Evolutionary conservation across 2,888 invertebrate species (phyloP), one percentile per base, ranked within the genome.

Genomic region (Troilus luridus): DNA sequence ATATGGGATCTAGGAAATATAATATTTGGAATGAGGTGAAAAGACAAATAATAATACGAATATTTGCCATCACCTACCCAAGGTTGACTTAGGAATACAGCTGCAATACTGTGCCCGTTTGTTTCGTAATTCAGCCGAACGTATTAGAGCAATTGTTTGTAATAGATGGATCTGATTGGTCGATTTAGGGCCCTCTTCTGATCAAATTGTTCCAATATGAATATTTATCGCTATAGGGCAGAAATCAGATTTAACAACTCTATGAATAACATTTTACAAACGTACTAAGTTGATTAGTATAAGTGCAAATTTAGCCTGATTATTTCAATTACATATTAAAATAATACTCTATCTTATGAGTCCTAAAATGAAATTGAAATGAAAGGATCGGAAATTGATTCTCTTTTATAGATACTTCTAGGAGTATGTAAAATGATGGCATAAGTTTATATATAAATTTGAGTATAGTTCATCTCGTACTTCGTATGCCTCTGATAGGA

Each of bases 71-170:
- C 41, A 41, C 41, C 19, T 77, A 41, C 41, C n/a, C 72, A 41
- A 41, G 27, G 14, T 77, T 77, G 41, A 41, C 41, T 77, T 77
- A 14, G 6, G 17, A 19, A 17, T 17, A 6, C 19, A 41, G 72
- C 27, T 19, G 0, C 27, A 41, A 77, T 41, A 17, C 17, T 41
- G 27, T 41, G n/a, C 19, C 85, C 85, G n/a, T 54, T 85, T 85
- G 56, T 85, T 56, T 85, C 56, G 56, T n/a, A 41, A 56, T 56
- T 85, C 56, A 19, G 85, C 85, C n/a, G n/a, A 56, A 56, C 12
- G 56, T 56, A 85, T 85, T 85, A 85, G n/a, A n/a, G 56, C 17
- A 21, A n/a, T 85, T 77, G 41, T 77, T 77, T 77, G 72, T n/a
- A 56, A 85, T 27, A 54, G n/a, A 85, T 56, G 12, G 85, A 56